Evolutionary conservation across 2,888 invertebrate genomes (phyloP), one percentile per base, ranked within the genome.

Genomic region (Panzeria rudis): DNA sequence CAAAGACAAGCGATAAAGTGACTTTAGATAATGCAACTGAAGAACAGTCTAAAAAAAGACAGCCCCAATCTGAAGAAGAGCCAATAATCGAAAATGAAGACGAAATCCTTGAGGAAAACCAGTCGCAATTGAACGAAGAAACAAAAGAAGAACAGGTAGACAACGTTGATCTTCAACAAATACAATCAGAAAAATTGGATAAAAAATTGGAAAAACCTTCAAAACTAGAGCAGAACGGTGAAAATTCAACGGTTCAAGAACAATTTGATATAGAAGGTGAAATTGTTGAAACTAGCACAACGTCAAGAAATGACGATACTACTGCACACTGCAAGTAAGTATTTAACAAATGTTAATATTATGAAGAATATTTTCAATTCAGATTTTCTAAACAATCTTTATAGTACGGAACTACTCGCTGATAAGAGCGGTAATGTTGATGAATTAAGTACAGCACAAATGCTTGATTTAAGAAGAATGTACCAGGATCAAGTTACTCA

Each of bases 221-320:
- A 59, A 92, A 90, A 87, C 92, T 89, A 9, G 92, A 93, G 88
- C 87, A 93, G 90, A 83, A 91, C 88, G 93, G 94, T 89, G 93
- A 93, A 89, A 93, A 94, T 0, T 93, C 94, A 13, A 89, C 90
- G 32, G 86, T 87, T 0, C 81, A 88, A 79, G 91, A 93, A 66
- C 91, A 93, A 87, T 92, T 95, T 35, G 95, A 96, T 87, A 93
- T 97, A 1, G 97, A 97, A 86, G 98, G 98, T 0, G 97, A 97
- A 32, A 91, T 93, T 0, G 93, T 96, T 0, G 90, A 93, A 72
- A 98, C 98, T 0, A 90, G 93, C 76, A 94, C 93, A 0, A 97
- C 95, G 15, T 93, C 94, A 0, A 93, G 98, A 86, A 96, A 95
- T 50, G 91, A 91, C 0, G 97, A 97, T 23, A 96, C 97, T 0